phyloP scores from a whole-genome alignment of 2,113 vertebrate genomes.

The Semnopithecus entellus region DNA sequence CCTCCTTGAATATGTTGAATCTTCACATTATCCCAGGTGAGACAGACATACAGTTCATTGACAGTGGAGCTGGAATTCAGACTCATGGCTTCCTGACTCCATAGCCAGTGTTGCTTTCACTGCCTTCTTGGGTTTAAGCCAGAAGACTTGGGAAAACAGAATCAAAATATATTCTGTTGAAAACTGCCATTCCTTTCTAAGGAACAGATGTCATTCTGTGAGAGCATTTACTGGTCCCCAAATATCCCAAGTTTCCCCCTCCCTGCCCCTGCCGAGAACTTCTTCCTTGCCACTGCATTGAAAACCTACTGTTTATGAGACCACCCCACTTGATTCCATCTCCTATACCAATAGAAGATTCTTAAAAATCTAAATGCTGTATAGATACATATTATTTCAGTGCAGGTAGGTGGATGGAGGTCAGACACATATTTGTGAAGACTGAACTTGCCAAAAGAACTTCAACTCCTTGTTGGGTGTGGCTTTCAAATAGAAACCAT shows the following conservation, averaged over 20 bases:
- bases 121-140: neutral
- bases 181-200: neutral
- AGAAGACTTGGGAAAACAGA: neutral
- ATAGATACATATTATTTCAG: neutral
- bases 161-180: neutral
- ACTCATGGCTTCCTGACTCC: accelerated
- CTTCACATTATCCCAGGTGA: accelerated
- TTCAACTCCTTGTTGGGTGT: neutral
- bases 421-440: neutral
- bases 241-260: accelerated
- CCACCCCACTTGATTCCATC: no score
- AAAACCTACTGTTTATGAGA: neutral
- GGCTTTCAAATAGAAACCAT: neutral
- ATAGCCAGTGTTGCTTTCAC: accelerated
- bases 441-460: neutral
- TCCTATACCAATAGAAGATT: neutral
- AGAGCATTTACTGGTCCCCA: neutral
- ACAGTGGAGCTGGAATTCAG: accelerated
- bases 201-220: neutral
- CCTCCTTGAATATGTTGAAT: neutral
- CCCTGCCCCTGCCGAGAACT: neutral
- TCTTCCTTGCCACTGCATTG: neutral
- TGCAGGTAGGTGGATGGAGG: neutral
- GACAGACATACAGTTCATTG: accelerated
- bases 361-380: no score